Evolutionary conservation across 2,797 vertebrate genomes (phyloP).

Genomic region (Pogoniulus pusillus): DNA sequence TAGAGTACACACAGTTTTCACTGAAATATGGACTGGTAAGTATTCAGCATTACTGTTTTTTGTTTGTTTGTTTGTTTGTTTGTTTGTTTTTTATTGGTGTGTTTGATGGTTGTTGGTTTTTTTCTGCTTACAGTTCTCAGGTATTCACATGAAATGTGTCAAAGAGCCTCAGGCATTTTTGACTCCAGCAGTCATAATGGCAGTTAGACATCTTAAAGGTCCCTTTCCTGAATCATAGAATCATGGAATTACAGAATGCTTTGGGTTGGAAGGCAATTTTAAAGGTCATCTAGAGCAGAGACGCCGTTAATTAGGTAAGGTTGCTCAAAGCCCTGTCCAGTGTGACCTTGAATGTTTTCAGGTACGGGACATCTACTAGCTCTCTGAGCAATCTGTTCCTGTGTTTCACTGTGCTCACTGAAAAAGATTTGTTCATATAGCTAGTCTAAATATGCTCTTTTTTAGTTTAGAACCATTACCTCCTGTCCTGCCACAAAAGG

Average conservation of each 20-base stretch:
- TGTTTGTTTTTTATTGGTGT: too few relatives aligned
- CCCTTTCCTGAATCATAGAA: neutral
- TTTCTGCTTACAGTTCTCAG: neutral
- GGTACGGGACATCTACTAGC: neutral
- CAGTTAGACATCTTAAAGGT: neutral
- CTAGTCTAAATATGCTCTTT: too few relatives aligned
- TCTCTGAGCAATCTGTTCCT: neutral
- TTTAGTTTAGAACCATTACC: too few relatives aligned
- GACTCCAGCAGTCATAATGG: neutral
- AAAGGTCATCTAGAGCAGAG: too few relatives aligned
- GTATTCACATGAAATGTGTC: accelerated
- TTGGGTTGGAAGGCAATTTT: too few relatives aligned
- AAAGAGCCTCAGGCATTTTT: neutral
- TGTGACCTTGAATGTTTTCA: neutral
- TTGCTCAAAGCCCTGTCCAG: too few relatives aligned
- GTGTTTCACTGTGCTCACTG: too few relatives aligned
- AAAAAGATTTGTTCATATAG: too few relatives aligned
- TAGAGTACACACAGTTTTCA: neutral
- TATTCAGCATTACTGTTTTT: neutral
- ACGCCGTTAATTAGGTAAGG: too few relatives aligned
- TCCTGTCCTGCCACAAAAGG: too few relatives aligned
- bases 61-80: neutral
- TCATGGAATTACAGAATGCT: too few relatives aligned
- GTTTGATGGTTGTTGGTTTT: too few relatives aligned
- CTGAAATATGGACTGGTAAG: neutral